These are phyloP conservation scores for Araneus ventricosus DNA, from an alignment of 1,140 invertebrate species.

Conservation along the genomic window DNA sequence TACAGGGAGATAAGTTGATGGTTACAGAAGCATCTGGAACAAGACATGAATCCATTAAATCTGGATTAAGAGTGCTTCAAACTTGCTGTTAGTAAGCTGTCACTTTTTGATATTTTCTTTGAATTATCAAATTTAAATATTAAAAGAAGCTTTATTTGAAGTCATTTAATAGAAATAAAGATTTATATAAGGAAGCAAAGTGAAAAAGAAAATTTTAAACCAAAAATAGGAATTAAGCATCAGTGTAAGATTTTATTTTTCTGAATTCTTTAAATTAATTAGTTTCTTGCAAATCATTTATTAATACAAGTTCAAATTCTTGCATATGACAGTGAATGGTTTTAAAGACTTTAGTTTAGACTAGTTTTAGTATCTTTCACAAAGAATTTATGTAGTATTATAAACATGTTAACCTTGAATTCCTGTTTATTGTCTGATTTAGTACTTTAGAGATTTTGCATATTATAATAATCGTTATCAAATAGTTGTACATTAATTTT, in stretches of 20 bases:
- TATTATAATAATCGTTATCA: too few relatives aligned
- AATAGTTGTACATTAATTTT: too few relatives aligned
- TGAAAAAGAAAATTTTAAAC: not conserved
- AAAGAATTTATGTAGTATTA: too few relatives aligned
- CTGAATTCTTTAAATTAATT: not conserved
- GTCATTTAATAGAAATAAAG: not conserved
- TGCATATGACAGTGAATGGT: too few relatives aligned
- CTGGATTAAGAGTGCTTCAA: slow-evolving; percentile 78
- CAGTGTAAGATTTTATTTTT: not conserved
- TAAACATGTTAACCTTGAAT: too few relatives aligned
- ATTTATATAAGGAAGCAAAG: not conserved
- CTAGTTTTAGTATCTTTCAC: too few relatives aligned
- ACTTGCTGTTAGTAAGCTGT: not conserved
- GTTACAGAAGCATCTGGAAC: slow-evolving; percentile 79
- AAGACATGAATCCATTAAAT: slow-evolving; percentile 81
- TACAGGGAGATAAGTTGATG: slow-evolving; percentile 75
- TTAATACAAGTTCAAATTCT: too few relatives aligned
- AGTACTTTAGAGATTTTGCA: too few relatives aligned
- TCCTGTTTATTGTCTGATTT: too few relatives aligned
- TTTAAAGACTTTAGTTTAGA: too few relatives aligned
- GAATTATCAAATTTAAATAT: not conserved
- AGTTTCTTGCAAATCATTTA: not conserved
- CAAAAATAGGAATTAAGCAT: not conserved
- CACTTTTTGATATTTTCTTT: not conserved
- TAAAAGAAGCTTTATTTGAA: not conserved